phyloP scores from a whole-genome alignment of 2,888 invertebrate species.

The Thymelicus acteon region DNA sequence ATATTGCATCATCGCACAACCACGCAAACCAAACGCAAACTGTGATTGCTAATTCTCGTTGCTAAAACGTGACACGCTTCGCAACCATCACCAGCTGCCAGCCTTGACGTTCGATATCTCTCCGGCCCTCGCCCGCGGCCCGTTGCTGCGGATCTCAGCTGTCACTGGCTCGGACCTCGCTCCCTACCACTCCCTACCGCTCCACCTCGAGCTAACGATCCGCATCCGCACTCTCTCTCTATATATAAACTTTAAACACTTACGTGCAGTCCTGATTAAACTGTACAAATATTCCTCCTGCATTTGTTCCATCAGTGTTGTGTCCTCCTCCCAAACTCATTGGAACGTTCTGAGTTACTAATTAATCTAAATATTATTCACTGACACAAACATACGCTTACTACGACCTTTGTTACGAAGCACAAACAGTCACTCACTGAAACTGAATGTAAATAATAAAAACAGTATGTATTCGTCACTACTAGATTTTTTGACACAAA shows the following conservation, averaged over 20 bases:
- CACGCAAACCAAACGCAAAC: conserved; percentile 43
- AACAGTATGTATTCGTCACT: conserved; percentile 70
- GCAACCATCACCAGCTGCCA: conserved; percentile 46
- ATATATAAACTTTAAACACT: conserved; percentile 73
- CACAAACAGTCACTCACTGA: conserved; percentile 72
- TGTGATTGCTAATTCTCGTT: conserved; percentile 41
- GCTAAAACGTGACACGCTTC: conserved; percentile 58
- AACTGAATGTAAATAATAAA: conserved; percentile 69
- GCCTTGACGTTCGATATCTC: conserved; percentile 44
- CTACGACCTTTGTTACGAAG: conserved; percentile 63
- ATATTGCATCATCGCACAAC: conserved; percentile 74
- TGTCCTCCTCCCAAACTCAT: conserved; percentile 93
- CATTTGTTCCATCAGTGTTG: conserved; percentile 90
- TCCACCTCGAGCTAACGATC: conserved; percentile 14
- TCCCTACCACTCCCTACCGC: background rate
- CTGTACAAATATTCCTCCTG: conserved; percentile 96
- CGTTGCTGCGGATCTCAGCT: background rate
- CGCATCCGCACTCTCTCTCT: conserved; percentile 9
- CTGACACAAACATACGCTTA: conserved; percentile 69
- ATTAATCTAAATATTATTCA: conserved; percentile 64
- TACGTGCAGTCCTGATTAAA: conserved; percentile 99
- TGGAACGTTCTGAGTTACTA: conserved; percentile 85
- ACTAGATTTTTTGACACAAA: conserved; percentile 85
- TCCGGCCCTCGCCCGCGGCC: background rate
- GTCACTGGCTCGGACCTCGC: background rate